phyloP scores from a whole-genome alignment of 2,888 invertebrate genomes.

The Rhagium mordax region DNA sequence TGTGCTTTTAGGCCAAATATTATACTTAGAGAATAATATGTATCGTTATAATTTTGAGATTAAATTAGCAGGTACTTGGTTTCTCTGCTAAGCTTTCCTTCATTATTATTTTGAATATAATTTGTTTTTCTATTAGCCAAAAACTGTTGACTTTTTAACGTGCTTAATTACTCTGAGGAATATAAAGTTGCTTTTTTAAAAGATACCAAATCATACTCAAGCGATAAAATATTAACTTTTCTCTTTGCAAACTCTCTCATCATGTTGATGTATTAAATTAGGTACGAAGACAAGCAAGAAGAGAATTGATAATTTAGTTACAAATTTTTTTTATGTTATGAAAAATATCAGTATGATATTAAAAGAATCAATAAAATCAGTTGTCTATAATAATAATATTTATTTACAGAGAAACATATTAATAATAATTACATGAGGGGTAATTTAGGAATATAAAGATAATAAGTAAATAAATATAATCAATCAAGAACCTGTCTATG shows the following conservation, averaged over 20 bases:
- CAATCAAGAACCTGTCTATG: too few species aligned
- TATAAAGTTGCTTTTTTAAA: not conserved
- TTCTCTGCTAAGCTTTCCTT: too few species aligned
- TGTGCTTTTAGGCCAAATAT: too few species aligned
- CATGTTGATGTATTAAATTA: slow-evolving; percentile 14
- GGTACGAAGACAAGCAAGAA: slow-evolving; percentile 1
- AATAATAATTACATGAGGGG: too few species aligned
- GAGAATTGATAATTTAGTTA: slow-evolving; percentile 11
- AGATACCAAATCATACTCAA: slow-evolving; percentile 1
- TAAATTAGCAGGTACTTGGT: too few species aligned
- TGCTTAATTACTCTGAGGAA: not conserved
- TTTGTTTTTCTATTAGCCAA: too few species aligned
- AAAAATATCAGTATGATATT: not conserved
- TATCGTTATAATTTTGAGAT: too few species aligned
- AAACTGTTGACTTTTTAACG: not conserved
- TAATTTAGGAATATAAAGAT: too few species aligned
- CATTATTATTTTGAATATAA: too few species aligned
- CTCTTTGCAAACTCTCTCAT: not conserved
- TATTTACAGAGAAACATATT: not conserved
- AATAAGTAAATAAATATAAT: too few species aligned
- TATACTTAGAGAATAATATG: too few species aligned
- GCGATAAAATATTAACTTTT: slow-evolving; percentile 10
- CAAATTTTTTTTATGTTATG: not conserved
- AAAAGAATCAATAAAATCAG: too few species aligned
- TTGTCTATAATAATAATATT: not conserved